Percentiles rank a stretch among this genome's conserved stretches.
phyloP scores from a whole-genome alignment of 37 sponge, comb jelly and placozoan genomes.

The Geodia barretti region DNA sequence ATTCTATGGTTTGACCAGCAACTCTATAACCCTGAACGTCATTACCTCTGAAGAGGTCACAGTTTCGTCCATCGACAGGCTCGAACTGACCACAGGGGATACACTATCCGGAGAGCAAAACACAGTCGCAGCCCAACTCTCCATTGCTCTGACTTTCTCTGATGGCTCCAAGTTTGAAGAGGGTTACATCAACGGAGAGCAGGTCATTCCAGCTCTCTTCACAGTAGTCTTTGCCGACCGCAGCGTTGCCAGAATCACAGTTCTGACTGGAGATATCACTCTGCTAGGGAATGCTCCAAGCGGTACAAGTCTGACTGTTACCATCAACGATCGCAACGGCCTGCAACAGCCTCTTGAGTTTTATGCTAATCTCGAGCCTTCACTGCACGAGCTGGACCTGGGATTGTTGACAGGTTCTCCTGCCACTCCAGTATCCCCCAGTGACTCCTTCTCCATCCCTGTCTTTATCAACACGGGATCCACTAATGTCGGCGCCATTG shows the following conservation, averaged over 20 bases:
- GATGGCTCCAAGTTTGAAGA: slow-evolving; percentile 48
- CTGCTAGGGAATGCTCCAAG: slow-evolving; percentile 29
- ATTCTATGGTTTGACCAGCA: not conserved
- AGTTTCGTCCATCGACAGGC: slow-evolving; percentile 13
- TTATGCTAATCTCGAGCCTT: slow-evolving; percentile 59
- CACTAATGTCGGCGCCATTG: slow-evolving; percentile 35
- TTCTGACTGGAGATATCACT: slow-evolving; percentile 29
- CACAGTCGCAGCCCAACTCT: slow-evolving; percentile 6
- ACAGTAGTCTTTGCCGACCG: not conserved
- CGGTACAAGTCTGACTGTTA: slow-evolving; percentile 28
- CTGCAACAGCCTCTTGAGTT: slow-evolving; percentile 4
- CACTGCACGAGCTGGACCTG: slow-evolving; percentile 52
- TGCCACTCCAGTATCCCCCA: slow-evolving; percentile 9
- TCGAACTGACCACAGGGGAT: slow-evolving; percentile 19
- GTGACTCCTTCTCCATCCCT: slow-evolving; percentile 37
- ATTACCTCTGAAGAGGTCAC: not conserved
- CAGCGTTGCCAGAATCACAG: slow-evolving; percentile 19
- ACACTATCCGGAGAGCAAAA: slow-evolving; percentile 23
- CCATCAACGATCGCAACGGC: slow-evolving; percentile 9
- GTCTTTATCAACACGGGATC: slow-evolving; percentile 31
- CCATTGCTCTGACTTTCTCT: slow-evolving; percentile 28
- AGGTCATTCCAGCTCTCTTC: slow-evolving; percentile 27
- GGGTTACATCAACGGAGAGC: slow-evolving; percentile 32
- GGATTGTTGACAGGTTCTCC: slow-evolving; percentile 25
- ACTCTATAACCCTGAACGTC: not conserved